Evolutionary conservation across 2,797 vertebrate species (phyloP), one percentile per base, ranked within the genome.

Genomic region (Myioborus melanocephalus): DNA sequence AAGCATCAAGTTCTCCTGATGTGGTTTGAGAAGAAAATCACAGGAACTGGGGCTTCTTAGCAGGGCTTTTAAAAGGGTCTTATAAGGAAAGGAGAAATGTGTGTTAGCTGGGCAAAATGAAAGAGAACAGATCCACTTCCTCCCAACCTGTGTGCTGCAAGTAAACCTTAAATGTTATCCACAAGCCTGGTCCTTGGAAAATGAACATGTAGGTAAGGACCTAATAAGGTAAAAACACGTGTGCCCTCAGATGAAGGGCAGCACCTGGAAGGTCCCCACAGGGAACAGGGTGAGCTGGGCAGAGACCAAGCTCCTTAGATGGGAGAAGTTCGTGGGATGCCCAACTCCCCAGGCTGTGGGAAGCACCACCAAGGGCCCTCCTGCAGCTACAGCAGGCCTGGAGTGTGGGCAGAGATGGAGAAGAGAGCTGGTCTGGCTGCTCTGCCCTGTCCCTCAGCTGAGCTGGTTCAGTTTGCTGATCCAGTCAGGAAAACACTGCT

Each of bases 151-250:
- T 47, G 34, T 23, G 52, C 37, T 9, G 28, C n/a, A 34, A 28
- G 20, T 19, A 65, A 76, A 57, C 23, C 2, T 65, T 12, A 32
- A 44, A 44, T 8, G 12, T 55, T 72, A 75, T 13, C 28, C 50
- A 4, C 6, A 30, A 41, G 18, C 4, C 14, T 32, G 7, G 22
- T 39, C 20, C 59, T 50, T 89, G 46, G 35, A 46, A 93, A 84
- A 59, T 1, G 27, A 64, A 10, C 2, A 0, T 0, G 0, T 28
- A 30, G 22, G 35, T 20, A 20, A 15, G 41, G 27, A 35, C 37
- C 30, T 22, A 52, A 56, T 2, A 13, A 2, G 10, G 43, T 4
- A 59, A n/a, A 30, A 46, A 17, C 0, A 1, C 1, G 4, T 8
- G 30, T 8, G 22, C 18, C 11, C 10, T 28, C 6, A 35, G 9